A percentile compares a stretch with the other conserved stretches of the same genome.
phyloP scores from a whole-genome alignment of 2,888 invertebrate genomes.

The Drosophila gaucha region DNA sequence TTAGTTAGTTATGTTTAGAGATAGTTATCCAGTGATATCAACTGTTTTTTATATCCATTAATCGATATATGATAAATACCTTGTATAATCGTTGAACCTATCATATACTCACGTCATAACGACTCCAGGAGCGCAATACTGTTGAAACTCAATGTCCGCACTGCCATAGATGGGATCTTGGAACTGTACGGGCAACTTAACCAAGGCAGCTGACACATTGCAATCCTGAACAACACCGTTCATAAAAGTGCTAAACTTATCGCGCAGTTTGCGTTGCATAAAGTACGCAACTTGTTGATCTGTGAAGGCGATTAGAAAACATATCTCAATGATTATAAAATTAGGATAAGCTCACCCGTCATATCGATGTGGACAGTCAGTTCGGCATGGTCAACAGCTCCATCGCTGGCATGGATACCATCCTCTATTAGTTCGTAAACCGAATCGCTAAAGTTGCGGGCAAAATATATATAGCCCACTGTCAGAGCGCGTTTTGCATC shows the following conservation, averaged over 20 bases:
- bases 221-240: slow-evolving; percentile 88
- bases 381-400: slow-evolving; percentile 87
- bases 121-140: slow-evolving; percentile 94
- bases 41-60: not conserved
- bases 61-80: not conserved
- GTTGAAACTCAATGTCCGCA: slow-evolving; percentile 89
- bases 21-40: not conserved
- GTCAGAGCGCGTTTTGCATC: slow-evolving; percentile 86
- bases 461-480: slow-evolving; percentile 89
- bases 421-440: slow-evolving; percentile 87
- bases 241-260: slow-evolving; percentile 89
- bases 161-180: slow-evolving; percentile 89
- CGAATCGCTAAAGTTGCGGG: slow-evolving; percentile 89
- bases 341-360: slow-evolving; percentile 86
- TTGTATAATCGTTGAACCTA: not conserved
- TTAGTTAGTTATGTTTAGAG: too few relatives aligned
- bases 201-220: slow-evolving; percentile 86
- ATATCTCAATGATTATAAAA: not conserved
- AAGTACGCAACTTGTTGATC: slow-evolving; percentile 93
- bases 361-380: slow-evolving; percentile 90
- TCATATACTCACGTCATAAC: slow-evolving; percentile 89
- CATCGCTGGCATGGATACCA: slow-evolving; percentile 86
- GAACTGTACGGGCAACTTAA: slow-evolving; percentile 88
- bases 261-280: slow-evolving; percentile 89
- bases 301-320: slow-evolving; percentile 75